Conservation (phyloP, 53 echinoderm and acorn worm species). For the Zoroaster sp. region DNA sequence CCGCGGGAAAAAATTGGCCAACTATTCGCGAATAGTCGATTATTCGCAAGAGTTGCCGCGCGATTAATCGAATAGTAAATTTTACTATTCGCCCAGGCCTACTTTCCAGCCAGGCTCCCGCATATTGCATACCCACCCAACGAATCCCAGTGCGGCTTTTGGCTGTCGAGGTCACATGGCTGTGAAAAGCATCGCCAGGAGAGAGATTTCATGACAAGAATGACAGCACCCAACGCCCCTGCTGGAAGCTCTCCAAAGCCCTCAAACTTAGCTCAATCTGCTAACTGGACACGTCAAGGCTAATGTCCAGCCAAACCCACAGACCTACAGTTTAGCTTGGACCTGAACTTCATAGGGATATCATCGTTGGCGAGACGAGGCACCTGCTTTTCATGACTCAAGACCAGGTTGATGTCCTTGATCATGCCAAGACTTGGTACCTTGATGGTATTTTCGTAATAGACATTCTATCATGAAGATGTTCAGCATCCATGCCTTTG, state of each 20-base stretch:
- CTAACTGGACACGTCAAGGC: constrained; percentile 3
- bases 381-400: constrained; percentile 40
- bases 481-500: constrained; percentile 43
- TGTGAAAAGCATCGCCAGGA: too few species aligned
- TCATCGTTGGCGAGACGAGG: not conserved
- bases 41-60: too few species aligned
- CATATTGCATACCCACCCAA: too few species aligned
- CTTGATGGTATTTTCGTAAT: constrained; percentile 18
- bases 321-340: not conserved
- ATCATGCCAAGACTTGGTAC: too few species aligned
- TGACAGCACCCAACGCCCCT: not conserved
- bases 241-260: constrained; percentile 18
- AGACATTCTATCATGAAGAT: constrained; percentile 51
- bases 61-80: too few species aligned
- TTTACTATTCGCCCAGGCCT: too few species aligned
- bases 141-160: too few species aligned
- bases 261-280: not conserved
- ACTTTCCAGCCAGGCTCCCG: too few species aligned
- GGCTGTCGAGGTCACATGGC: too few species aligned
- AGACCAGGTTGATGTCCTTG: not conserved
- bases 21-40: too few species aligned
- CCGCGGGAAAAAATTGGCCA: too few species aligned
- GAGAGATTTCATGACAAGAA: too few species aligned
- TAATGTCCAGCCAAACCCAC: constrained; percentile 12
- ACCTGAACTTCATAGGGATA: not conserved